Conservation (phyloP, 2,797 vertebrate genomes). For the Pseudopleuronectes americanus region DNA sequence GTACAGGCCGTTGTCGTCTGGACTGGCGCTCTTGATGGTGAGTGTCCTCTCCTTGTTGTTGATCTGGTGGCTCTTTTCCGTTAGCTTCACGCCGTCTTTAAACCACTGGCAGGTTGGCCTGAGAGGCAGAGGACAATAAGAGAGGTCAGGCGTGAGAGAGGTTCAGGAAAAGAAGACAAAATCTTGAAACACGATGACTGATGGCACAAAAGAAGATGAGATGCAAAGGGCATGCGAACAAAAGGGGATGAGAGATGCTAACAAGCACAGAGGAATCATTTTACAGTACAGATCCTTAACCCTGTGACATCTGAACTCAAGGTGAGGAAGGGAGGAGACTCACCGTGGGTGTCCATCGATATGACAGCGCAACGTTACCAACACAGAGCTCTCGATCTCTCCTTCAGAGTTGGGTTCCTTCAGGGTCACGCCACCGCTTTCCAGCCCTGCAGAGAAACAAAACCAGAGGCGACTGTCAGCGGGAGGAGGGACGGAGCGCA, state of each 20-base stretch:
- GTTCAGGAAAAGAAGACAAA: background rate
- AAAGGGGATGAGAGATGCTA: slow-evolving; percentile 37
- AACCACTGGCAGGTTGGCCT: slow-evolving; percentile 96
- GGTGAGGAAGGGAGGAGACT: slow-evolving; percentile 61
- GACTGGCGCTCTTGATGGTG: slow-evolving; percentile 84
- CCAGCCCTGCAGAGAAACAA: slow-evolving; percentile 87
- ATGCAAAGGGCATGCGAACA: slow-evolving; percentile 1
- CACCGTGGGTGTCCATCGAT: slow-evolving; percentile 98
- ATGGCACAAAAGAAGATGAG: background rate
- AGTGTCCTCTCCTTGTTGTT: slow-evolving; percentile 93
- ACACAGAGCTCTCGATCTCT: slow-evolving; percentile 90
- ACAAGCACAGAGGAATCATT: slow-evolving; percentile 4
- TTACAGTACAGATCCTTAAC: slow-evolving; percentile 27
- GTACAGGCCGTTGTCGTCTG: slow-evolving; percentile 90
- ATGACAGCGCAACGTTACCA: slow-evolving; percentile 90
- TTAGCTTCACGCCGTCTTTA: slow-evolving; percentile 84
- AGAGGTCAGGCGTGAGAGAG: background rate
- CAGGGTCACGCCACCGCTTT: slow-evolving; percentile 89
- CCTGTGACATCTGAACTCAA: slow-evolving; percentile 30
- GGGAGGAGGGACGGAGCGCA: background rate
- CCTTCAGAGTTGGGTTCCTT: slow-evolving; percentile 87
- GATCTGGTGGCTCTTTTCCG: slow-evolving; percentile 85
- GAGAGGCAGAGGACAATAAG: slow-evolving; percentile 5
- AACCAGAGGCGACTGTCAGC: slow-evolving; percentile 37
- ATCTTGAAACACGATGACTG: background rate